Evolutionary conservation across 2,797 vertebrate species (phyloP).

Genomic region (Helicolenus hilgendorfi): DNA sequence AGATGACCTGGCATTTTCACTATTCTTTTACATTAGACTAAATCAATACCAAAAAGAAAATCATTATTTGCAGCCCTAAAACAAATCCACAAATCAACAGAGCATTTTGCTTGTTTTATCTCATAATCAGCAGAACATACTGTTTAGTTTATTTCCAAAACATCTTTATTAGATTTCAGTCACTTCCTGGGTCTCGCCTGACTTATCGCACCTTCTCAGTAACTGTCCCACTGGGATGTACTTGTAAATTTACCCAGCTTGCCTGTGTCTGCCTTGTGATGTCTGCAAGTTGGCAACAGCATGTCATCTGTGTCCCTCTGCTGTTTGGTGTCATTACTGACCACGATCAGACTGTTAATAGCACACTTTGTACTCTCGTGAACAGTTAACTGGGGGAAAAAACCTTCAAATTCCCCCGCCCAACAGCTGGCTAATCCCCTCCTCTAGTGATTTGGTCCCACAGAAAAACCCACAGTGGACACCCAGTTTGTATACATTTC

Average conservation of each 20-base stretch:
- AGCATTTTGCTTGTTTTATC: background rate
- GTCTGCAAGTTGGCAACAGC: constrained; percentile 25
- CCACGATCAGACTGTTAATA: constrained; percentile 40
- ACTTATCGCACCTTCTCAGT: constrained; percentile 31
- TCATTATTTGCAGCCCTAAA: background rate
- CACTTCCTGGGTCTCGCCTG: background rate
- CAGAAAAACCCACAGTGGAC: constrained; percentile 39
- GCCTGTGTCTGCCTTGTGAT: constrained; percentile 36
- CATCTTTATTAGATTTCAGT: background rate
- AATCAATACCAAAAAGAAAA: background rate
- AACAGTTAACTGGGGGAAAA: constrained; percentile 27
- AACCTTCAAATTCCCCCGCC: constrained; percentile 28
- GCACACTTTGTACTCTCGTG: constrained; percentile 37
- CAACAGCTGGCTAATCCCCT: constrained; percentile 66
- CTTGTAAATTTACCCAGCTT: constrained; percentile 47
- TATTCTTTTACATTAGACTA: background rate
- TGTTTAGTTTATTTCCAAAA: background rate
- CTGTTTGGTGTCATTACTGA: constrained; percentile 44
- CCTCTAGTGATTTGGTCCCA: constrained; percentile 5
- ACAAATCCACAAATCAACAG: background rate
- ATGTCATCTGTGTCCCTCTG: constrained; percentile 33
- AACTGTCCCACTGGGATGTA: constrained; percentile 14
- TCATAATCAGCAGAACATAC: background rate
- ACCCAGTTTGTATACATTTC: constrained; percentile 42
- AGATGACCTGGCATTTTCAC: background rate